Conservation (phyloP, 2,888 invertebrate species). For the Sinohyriopsis cumingii region DNA sequence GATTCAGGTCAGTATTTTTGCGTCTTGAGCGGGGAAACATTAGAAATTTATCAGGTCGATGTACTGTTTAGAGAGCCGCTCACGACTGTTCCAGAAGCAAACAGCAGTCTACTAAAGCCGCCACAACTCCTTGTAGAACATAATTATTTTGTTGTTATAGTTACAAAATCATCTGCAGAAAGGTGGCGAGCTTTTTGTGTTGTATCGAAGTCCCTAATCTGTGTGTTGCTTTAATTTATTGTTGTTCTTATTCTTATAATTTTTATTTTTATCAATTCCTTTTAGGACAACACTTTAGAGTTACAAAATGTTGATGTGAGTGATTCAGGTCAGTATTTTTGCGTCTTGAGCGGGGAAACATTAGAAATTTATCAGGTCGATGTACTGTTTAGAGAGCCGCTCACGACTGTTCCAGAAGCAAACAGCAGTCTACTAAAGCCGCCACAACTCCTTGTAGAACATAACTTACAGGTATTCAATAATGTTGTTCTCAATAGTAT, state of each 20-base stretch:
- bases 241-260: too few species aligned
- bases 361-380: constrained; percentile 60
- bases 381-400: constrained; percentile 50
- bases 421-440: constrained; percentile 20
- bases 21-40: constrained; percentile 40
- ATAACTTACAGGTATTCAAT: constrained; percentile 39
- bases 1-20: constrained; percentile 62
- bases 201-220: too few species aligned
- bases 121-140: constrained; percentile 71
- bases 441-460: constrained; percentile 71
- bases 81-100: constrained; percentile 21
- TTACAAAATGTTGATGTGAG: constrained; percentile 34
- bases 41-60: constrained; percentile 60
- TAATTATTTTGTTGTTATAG: too few species aligned
- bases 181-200: too few species aligned
- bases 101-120: constrained; percentile 16
- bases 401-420: constrained; percentile 20
- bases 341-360: constrained; percentile 44
- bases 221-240: too few species aligned
- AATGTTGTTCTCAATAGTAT: too few species aligned
- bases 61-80: constrained; percentile 50
- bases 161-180: too few species aligned
- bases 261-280: not conserved
- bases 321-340: constrained; percentile 60
- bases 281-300: not conserved